Evolutionary conservation across 2,888 invertebrate species (phyloP).

Genomic region (Himalopsyche tibetana): DNA sequence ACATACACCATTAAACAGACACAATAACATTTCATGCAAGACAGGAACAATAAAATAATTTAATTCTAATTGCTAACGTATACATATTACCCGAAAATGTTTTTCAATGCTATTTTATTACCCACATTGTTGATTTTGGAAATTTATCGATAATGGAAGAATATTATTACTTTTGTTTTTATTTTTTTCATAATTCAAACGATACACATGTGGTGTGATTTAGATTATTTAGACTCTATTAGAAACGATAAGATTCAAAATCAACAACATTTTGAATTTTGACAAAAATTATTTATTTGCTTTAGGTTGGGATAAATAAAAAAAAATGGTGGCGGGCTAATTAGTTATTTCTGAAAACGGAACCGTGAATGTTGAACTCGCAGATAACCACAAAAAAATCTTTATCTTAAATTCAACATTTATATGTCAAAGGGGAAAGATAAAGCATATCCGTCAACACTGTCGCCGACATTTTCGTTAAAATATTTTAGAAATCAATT

Average conservation of each 20-base stretch:
- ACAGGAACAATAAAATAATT: constrained; percentile 15
- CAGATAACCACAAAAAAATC: neutral
- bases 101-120: too few species aligned
- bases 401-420: constrained; percentile 20
- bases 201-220: too few species aligned
- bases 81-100: too few species aligned
- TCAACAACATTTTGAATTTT: constrained; percentile 2
- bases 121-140: too few species aligned
- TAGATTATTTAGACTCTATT: too few species aligned
- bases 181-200: too few species aligned
- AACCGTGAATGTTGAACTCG: constrained; percentile 21
- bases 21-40: constrained; percentile 26
- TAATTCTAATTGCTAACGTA: neutral
- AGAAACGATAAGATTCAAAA: neutral
- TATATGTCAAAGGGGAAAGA: constrained; percentile 8
- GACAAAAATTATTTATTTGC: neutral
- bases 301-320: neutral
- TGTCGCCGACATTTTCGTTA: neutral
- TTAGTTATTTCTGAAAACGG: constrained; percentile 16
- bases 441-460: constrained; percentile 18
- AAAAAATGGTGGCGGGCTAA: constrained; percentile 26
- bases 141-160: too few species aligned
- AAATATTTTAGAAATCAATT: constrained; percentile 11
- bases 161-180: too few species aligned
- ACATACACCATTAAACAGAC: constrained; percentile 15